Conservation (phyloP, 2,797 vertebrate genomes). For the Erpetoichthys calabaricus region DNA sequence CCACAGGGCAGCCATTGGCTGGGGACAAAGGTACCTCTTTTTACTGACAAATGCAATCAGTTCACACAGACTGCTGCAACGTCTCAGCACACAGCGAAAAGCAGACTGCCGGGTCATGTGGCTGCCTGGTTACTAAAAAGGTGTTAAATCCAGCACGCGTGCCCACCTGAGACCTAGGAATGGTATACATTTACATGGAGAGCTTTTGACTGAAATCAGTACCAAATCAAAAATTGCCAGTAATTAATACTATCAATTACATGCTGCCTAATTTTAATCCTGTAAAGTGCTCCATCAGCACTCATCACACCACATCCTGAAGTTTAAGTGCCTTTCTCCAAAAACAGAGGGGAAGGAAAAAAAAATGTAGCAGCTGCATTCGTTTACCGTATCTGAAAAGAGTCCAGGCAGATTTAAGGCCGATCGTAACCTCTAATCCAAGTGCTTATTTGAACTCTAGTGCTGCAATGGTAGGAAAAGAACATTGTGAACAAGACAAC, state of each 20-base stretch:
- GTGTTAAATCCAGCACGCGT: not conserved
- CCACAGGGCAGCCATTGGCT: slow-evolving; percentile 37
- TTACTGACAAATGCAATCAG: slow-evolving; percentile 30
- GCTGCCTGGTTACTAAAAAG: not conserved
- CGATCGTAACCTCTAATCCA: too few species aligned
- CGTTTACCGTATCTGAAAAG: too few species aligned
- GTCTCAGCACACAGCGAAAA: not conserved
- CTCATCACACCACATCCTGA: too few species aligned
- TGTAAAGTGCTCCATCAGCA: too few species aligned
- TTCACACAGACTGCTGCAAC: slow-evolving; percentile 1
- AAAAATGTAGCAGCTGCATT: too few species aligned
- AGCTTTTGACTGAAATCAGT: not conserved
- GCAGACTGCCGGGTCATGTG: not conserved
- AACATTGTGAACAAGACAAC: too few species aligned
- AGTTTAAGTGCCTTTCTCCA: too few species aligned
- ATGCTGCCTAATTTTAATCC: too few species aligned
- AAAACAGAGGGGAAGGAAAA: too few species aligned
- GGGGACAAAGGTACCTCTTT: slow-evolving; percentile 42
- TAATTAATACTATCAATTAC: not conserved
- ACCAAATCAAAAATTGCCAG: not conserved
- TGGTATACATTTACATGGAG: not conserved
- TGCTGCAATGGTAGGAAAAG: too few species aligned
- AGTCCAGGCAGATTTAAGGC: too few species aligned
- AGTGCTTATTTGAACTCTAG: too few species aligned
- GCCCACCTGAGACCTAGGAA: not conserved